Evolutionary conservation across 2,888 invertebrate genomes (phyloP).

Genomic region (Camptogramma bilineatum): DNA sequence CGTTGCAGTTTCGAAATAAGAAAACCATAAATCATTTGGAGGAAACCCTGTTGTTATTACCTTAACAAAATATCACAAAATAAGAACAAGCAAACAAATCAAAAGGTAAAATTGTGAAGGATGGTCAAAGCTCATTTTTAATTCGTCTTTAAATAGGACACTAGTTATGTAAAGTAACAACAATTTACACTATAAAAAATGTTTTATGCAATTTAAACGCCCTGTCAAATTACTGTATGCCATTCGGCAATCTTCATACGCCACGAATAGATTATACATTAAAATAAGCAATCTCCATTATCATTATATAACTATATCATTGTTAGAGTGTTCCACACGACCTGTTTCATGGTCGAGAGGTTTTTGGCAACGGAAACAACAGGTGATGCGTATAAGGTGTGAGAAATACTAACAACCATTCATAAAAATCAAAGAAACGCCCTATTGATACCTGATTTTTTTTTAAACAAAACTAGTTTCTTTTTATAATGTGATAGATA

Average conservation of each 20-base stretch:
- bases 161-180: no score
- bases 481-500: no score
- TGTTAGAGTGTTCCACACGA: constrained; percentile 43
- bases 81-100: no score
- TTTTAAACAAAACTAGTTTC: no score
- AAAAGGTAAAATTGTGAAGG: no score
- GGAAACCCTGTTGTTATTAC: background rate
- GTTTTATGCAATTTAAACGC: no score
- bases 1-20: constrained; percentile 41
- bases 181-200: no score
- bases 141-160: no score
- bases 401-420: background rate
- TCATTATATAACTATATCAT: constrained; percentile 36
- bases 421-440: no score
- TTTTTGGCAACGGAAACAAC: constrained; percentile 37
- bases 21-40: constrained; percentile 18
- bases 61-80: no score
- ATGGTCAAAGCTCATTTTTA: no score
- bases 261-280: constrained; percentile 3
- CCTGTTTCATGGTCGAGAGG: constrained; percentile 40
- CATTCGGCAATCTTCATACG: background rate
- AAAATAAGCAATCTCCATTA: constrained; percentile 19
- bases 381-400: background rate
- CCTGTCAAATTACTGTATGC: background rate
- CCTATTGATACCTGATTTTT: no score